phyloP scores from a whole-genome alignment of 2,113 vertebrate genomes.

The Chiloscyllium plagiosum region DNA sequence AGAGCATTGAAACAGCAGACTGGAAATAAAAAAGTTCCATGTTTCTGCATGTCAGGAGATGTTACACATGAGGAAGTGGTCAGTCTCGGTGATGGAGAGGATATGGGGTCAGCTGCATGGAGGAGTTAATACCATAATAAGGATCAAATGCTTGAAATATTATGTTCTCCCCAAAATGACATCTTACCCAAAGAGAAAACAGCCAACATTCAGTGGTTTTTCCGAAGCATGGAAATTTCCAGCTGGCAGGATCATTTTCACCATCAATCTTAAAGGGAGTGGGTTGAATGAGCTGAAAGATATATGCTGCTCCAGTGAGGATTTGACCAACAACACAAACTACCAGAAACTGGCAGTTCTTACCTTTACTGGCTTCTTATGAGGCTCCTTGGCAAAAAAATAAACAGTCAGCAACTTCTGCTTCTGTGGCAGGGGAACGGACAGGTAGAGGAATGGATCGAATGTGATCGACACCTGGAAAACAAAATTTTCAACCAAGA shows the following conservation, averaged over 20 bases:
- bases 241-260: background rate
- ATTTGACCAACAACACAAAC: background rate
- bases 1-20: background rate
- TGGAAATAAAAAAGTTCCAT: background rate
- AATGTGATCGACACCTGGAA: slow-evolving; percentile 94
- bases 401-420: slow-evolving; percentile 93
- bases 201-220: background rate
- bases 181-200: background rate
- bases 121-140: background rate
- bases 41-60: background rate
- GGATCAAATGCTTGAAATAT: background rate
- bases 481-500: background rate
- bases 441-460: slow-evolving; percentile 93
- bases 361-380: slow-evolving; percentile 94
- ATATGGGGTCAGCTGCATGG: too few species aligned
- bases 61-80: background rate
- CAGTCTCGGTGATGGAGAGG: background rate
- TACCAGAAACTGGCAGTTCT: slow-evolving; percentile 23
- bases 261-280: background rate
- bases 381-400: slow-evolving; percentile 89
- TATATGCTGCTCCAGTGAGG: too few species aligned
- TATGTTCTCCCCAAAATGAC: background rate
- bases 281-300: background rate
- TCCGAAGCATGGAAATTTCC: background rate
- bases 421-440: slow-evolving; percentile 91